Base-by-base conservation (phyloP, 2,888 invertebrate genomes). In the Melinaea menophilus region DNA sequence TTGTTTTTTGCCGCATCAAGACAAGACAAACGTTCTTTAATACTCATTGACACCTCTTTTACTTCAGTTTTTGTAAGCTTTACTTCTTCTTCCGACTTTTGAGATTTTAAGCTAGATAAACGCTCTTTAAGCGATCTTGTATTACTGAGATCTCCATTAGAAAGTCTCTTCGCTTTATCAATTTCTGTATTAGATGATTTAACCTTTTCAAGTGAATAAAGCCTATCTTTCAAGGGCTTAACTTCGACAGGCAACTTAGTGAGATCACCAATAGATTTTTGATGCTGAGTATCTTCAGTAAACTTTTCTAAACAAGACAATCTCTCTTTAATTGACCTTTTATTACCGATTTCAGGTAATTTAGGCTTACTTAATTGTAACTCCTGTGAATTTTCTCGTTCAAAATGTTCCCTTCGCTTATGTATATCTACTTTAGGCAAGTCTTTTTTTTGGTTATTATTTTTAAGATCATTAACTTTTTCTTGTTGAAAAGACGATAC, bases 371-470 rank as follows among this genome's bases (percentile, higher is more conserved):
- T 92, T 59, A 79, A 80, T 73, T 86, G 88, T 65, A 85, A 78
- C 76, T 92, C 92, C 71, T 87, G 90, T 46, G 91, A 91, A 72
- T 91, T 92, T 73, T 94, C 94, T 72, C 93, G 92, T 82, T 97
- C 96, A 75, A 97, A 97, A 66, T 97, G 92, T 82, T 96, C 96
- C 73, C 96, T 94, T 72, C 96, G 92, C 85, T 96, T 96, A 64
- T 94, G 92, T 71, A 97, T 94, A 79, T 96, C 94, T 34, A 96
- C 95, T 90, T 96, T 96, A n/a, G 95, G 94, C 66, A 94, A 86
- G 75, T 93, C 92, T 74, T 92, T 92, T 72, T 91, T 92, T 66
- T 88, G 84, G 70, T 86, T 86, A 68, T 90, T 85, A 72, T 83
- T 88, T 76, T 87, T 84, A 68, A 86, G 74, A 75, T 92, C 92